phyloP scores from a whole-genome alignment of 2,888 invertebrate species.

The Drosophila anomelani region DNA sequence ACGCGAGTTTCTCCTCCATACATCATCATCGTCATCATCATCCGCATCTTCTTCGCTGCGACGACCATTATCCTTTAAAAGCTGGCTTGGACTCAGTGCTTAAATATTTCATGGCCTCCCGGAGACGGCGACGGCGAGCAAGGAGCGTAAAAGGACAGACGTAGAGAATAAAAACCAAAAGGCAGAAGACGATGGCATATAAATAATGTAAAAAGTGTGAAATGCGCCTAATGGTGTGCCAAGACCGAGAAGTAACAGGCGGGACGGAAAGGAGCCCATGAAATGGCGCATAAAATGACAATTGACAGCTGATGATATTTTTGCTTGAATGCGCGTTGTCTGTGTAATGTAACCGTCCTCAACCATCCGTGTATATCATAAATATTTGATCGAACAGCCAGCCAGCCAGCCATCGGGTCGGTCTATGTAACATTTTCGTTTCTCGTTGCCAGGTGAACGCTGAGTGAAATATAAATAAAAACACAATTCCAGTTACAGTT shows the following conservation, averaged over 20 bases:
- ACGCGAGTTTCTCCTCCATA: conserved; percentile 24
- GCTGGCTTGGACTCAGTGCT: conserved; percentile 43
- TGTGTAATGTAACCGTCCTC: conserved; percentile 6
- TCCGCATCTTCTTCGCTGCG: conserved; percentile 8
- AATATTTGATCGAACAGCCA: conserved; percentile 25
- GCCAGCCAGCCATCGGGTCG: conserved; percentile 24
- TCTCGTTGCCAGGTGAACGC: conserved; percentile 32
- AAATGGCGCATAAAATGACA: conserved; percentile 78
- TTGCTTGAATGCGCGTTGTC: conserved; percentile 43
- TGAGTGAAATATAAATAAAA: conserved; percentile 14
- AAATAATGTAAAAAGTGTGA: conserved; percentile 81
- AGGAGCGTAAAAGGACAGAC: conserved; percentile 17
- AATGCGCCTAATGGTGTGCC: conserved; percentile 80
- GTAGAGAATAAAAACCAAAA: conserved; percentile 20
- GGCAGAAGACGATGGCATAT: conserved; percentile 66
- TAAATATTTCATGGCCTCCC: conserved; percentile 72
- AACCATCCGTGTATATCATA: conserved; percentile 21
- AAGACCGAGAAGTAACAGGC: conserved; percentile 49
- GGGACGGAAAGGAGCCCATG: conserved; percentile 29
- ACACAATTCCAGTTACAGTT: conserved; percentile 33
- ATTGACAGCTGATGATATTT: conserved; percentile 73
- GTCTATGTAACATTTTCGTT: conserved; percentile 67
- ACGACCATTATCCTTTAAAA: conserved; percentile 43
- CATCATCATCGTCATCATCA: conserved; percentile 29
- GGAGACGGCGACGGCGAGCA: conserved; percentile 56